These are phyloP conservation scores for Parazoanthus atlanticus DNA, from an alignment of 92 coral and sea anemone genomes.

Conservation along the genomic window DNA sequence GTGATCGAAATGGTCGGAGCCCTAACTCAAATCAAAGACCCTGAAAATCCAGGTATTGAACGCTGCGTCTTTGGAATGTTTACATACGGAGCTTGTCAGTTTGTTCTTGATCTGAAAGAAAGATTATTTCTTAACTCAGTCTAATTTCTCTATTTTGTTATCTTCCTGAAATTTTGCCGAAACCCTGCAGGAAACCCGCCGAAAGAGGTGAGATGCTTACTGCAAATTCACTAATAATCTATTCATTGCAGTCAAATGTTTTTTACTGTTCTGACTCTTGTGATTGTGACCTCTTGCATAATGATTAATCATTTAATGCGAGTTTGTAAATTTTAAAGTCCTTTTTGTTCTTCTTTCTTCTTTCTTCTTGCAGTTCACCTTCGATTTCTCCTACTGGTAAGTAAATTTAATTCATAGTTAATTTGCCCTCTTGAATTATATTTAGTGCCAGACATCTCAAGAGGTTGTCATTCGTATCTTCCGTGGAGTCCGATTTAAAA, in stretches of 20 bases:
- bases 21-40: slow-evolving; percentile 88
- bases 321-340: slow-evolving; percentile 7
- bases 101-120: not conserved
- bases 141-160: slow-evolving; percentile 9
- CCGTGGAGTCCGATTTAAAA: not conserved
- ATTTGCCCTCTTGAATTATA: slow-evolving; percentile 10
- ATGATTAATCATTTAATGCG: not conserved
- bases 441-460: not conserved
- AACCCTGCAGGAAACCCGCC: slow-evolving; percentile 79
- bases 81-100: slow-evolving; percentile 40
- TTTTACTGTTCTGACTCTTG: not conserved
- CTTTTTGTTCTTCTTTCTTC: slow-evolving; percentile 34
- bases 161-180: slow-evolving; percentile 17
- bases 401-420: slow-evolving; percentile 42
- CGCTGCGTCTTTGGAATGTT: slow-evolving; percentile 87
- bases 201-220: slow-evolving; percentile 75
- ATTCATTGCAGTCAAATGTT: slow-evolving; percentile 12
- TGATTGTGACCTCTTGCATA: not conserved
- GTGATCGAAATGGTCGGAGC: slow-evolving; percentile 92
- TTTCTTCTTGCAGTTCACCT: slow-evolving; percentile 72
- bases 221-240: slow-evolving; percentile 17
- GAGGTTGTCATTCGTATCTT: not conserved
- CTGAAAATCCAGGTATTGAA: slow-evolving; percentile 77
- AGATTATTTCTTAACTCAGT: slow-evolving; percentile 8
- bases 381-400: slow-evolving; percentile 98